A percentile compares a stretch with the other conserved stretches of the same genome.
Evolutionary conservation across 1,140 invertebrate species (phyloP).

Genomic region (Spodoptera litura): DNA sequence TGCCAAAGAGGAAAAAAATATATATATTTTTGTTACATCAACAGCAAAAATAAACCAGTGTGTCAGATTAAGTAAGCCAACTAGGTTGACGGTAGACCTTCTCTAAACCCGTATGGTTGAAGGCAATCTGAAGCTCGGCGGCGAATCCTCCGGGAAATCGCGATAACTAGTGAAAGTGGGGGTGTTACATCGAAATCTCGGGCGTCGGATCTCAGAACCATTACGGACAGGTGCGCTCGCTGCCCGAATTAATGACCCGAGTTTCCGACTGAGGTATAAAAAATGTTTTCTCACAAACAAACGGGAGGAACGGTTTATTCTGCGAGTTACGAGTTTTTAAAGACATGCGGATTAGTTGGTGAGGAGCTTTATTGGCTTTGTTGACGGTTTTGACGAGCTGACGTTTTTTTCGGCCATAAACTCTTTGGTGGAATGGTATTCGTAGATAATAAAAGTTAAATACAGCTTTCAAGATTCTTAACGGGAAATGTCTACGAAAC

Average conservation of each 20-base stretch:
- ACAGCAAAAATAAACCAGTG: no score
- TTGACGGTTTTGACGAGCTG: constrained; percentile 10
- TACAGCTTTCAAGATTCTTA: background rate
- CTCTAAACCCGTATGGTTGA: background rate
- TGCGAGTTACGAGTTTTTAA: constrained; percentile 37
- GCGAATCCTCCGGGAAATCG: constrained; percentile 42
- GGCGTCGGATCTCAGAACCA: constrained; percentile 27
- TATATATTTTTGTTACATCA: no score
- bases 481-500: no score
- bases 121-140: constrained; percentile 31
- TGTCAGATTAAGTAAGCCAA: background rate
- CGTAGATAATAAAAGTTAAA: constrained; percentile 2
- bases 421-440: constrained; percentile 8
- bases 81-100: background rate
- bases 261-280: constrained; percentile 29
- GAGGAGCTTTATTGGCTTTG: constrained; percentile 19
- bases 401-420: constrained; percentile 7
- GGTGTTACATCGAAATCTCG: constrained; percentile 40
- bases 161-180: constrained; percentile 51
- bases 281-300: constrained; percentile 40
- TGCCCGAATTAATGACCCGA: constrained; percentile 38
- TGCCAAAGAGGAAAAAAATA: no score
- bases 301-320: constrained; percentile 33
- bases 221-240: constrained; percentile 42
- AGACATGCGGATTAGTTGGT: constrained; percentile 34